Evolutionary conservation across 2,888 invertebrate species (phyloP).

Genomic region (Drosophila gaucha): DNA sequence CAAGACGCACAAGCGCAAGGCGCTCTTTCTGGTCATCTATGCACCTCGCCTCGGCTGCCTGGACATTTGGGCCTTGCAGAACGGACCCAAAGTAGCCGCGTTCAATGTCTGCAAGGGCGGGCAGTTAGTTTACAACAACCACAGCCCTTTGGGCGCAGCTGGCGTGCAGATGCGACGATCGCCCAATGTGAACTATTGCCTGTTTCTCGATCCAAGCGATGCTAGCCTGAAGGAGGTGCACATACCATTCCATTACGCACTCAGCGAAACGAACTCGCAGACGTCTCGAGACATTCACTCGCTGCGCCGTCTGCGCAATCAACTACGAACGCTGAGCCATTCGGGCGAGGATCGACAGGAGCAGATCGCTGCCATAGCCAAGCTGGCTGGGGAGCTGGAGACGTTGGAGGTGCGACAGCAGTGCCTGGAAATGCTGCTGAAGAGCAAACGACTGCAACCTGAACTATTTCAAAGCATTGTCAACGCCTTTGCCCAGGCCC

Average conservation of each 20-base stretch:
- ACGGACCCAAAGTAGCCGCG: conserved; percentile 95
- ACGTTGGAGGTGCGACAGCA: conserved; percentile 90
- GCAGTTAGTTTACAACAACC: conserved; percentile 91
- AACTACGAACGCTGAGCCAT: conserved; percentile 87
- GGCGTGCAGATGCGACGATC: conserved; percentile 81
- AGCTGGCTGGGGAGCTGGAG: conserved; percentile 87
- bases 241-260: conserved; percentile 95
- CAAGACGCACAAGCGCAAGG: conserved; percentile 84
- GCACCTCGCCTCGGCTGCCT: conserved; percentile 96
- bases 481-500: conserved; percentile 76
- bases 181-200: conserved; percentile 88
- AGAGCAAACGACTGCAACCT: conserved; percentile 88
- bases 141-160: conserved; percentile 89
- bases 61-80: conserved; percentile 96
- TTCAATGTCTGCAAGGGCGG: conserved; percentile 95
- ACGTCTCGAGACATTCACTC: conserved; percentile 95
- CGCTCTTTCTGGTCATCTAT: conserved; percentile 95
- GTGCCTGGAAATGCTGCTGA: conserved; percentile 89
- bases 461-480: conserved; percentile 86
- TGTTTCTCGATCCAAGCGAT: conserved; percentile 91
- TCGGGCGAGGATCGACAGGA: conserved; percentile 86
- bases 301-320: conserved; percentile 90
- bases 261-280: conserved; percentile 94
- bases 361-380: conserved; percentile 57
- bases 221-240: conserved; percentile 92